Evolutionary conservation across 2,113 vertebrate species (phyloP), one percentile per base, ranked within the genome.

Genomic region (Lepisosteus oculatus): DNA sequence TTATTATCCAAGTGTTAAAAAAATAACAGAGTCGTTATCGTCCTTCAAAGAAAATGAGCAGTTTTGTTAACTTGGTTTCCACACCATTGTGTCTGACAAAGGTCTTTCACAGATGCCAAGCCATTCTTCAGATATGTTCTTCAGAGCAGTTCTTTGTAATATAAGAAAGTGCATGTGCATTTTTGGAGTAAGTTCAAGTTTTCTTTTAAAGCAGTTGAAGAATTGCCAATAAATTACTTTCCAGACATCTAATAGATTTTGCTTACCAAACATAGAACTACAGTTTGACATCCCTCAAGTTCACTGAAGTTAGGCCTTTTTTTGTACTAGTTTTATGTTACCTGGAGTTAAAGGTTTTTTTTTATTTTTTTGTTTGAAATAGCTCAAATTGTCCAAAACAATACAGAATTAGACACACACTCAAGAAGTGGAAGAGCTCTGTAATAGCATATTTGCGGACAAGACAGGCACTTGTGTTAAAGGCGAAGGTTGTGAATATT

Each of bases 401-500:
- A 56, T 13, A 2, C 72, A 65, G 67, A 73, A 79, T 82, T 78
- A 81, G 81, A 81, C 73, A 77, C 74, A 80, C 69, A 66, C 76
- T 76, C 83, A 80, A 80, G 81, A 79, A 80, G 79, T 66, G 79
- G 77, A 78, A 17, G 69, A 78, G 75, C 76, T 65, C 77, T 59
- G 76, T 82, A 80, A 78, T 79, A 77, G 70, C 29, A 80, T 77
- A 86, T 80, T 77, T 67, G 67, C 14, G 64, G 72, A 45, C 9
- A 42, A 79, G 76, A 81, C 67, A 72, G 64, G 68, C 74, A 74
- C 79, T 6, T 78, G 76, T 73, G 69, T 74, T 57, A 17, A 54
- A 15, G 3, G 51, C 61, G 57, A 43, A 57, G 78, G 75, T 54
- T 65, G 75, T 62, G 74, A 77, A 63, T 47, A 56, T 51, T 29